phyloP scores from a whole-genome alignment of 2,888 invertebrate genomes.

The Parapristionchus giblindavisi region DNA sequence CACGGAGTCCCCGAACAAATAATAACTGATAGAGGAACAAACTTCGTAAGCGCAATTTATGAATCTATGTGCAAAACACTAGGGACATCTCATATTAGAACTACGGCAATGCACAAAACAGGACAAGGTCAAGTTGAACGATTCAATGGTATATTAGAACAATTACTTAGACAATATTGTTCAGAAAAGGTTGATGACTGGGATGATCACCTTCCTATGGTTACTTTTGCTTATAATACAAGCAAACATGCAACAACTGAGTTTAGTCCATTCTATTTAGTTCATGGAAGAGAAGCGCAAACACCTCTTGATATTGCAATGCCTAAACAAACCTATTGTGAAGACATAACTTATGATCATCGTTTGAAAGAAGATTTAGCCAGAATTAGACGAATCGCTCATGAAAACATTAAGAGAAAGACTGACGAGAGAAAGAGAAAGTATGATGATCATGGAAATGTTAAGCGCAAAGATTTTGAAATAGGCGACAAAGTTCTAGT shows the following conservation, averaged over 20 bases:
- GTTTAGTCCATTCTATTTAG: conserved; percentile 14
- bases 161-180: conserved; percentile 22
- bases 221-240: conserved; percentile 15
- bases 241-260: conserved; percentile 3
- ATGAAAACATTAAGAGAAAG: not conserved
- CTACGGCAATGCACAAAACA: conserved; percentile 15
- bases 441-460: not conserved
- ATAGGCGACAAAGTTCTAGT: not conserved
- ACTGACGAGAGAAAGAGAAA: conserved; percentile 23
- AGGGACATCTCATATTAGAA: not conserved
- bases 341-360: not conserved
- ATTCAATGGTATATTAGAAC: conserved; percentile 10
- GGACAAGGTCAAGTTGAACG: conserved; percentile 34
- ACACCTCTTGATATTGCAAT: not conserved
- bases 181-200: conserved; percentile 17
- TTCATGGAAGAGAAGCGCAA: conserved; percentile 22
- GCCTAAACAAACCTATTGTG: not conserved
- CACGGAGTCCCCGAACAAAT: not conserved
- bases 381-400: not conserved
- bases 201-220: conserved; percentile 25
- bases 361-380: not conserved
- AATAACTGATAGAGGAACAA: conserved; percentile 8
- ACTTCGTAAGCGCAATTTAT: conserved; percentile 18
- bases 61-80: not conserved
- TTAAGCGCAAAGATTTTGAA: not conserved